These are phyloP conservation scores for Athene cunicularia DNA, from an alignment of 2,113 vertebrate species.

Conservation along the genomic window DNA sequence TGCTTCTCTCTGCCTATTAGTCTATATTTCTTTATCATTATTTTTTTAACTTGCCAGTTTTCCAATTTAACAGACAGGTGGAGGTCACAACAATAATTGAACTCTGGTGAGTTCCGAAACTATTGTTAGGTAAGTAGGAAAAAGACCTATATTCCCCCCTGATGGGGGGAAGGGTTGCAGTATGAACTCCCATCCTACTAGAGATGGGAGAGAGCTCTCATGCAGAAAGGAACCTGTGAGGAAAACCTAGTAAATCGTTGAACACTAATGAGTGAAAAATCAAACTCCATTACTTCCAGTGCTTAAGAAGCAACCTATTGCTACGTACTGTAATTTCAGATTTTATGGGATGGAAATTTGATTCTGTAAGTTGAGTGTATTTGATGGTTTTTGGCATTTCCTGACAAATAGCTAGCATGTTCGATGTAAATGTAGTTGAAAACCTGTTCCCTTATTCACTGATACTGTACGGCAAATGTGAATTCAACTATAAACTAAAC, in stretches of 20 bases:
- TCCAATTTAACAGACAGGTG: neutral
- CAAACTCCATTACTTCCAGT: neutral
- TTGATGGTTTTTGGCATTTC: neutral
- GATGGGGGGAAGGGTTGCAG: fast-evolving
- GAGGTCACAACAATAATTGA: neutral
- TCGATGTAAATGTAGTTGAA: neutral
- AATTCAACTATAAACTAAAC: neutral
- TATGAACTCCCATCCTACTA: neutral
- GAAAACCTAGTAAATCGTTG: slow-evolving; percentile 10
- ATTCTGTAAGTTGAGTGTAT: neutral
- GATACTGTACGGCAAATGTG: neutral
- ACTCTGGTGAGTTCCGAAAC: neutral
- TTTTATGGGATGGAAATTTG: slow-evolving; percentile 30
- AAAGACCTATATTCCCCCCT: neutral
- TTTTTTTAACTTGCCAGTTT: neutral
- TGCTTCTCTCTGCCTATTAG: neutral
- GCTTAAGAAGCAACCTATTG: neutral
- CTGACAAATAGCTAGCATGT: neutral
- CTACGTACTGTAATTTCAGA: neutral
- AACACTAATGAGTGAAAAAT: slow-evolving; percentile 9
- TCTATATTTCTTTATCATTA: neutral
- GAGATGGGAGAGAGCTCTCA: neutral
- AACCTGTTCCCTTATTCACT: neutral
- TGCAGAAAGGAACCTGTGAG: neutral
- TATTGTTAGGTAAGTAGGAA: neutral